phyloP scores from a whole-genome alignment of 2,888 invertebrate species.

The Alcis repandata region DNA sequence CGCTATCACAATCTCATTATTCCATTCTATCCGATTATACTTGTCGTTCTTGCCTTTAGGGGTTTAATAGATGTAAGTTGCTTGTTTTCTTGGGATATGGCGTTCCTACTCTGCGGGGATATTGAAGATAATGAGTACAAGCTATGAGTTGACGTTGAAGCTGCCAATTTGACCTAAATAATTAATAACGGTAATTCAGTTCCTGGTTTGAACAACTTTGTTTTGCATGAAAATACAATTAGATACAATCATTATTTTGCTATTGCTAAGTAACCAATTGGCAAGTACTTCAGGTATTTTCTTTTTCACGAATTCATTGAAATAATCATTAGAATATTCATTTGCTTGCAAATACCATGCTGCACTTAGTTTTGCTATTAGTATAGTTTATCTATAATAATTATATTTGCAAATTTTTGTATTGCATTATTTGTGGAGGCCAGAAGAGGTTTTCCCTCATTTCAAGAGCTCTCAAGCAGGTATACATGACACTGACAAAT shows the following conservation, averaged over 20 bases:
- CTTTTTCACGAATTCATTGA: too few species aligned
- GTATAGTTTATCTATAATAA: too few species aligned
- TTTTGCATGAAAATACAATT: too few species aligned
- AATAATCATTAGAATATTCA: neutral
- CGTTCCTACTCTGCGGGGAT: slow-evolving; percentile 1
- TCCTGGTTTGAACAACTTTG: neutral
- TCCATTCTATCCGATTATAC: slow-evolving; percentile 68
- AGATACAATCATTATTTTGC: too few species aligned
- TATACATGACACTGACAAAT: slow-evolving; percentile 37
- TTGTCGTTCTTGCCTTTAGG: slow-evolving; percentile 57
- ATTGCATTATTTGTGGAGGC: slow-evolving; percentile 4
- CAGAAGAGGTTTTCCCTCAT: slow-evolving; percentile 20
- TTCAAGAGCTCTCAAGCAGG: slow-evolving; percentile 26
- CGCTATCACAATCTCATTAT: slow-evolving; percentile 68
- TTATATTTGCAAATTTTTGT: neutral
- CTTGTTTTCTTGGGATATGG: slow-evolving; percentile 36
- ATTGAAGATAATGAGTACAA: neutral
- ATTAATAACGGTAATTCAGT: too few species aligned
- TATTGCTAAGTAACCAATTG: too few species aligned
- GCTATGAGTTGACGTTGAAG: too few species aligned
- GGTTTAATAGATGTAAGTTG: slow-evolving; percentile 53
- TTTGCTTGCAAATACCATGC: neutral
- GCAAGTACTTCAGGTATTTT: too few species aligned
- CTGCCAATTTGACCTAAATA: too few species aligned
- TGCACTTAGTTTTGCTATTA: slow-evolving; percentile 1